Evolutionary conservation across 92 coral and sea anemone species (phyloP).

Genomic region (Chrysogorgia sp.): DNA sequence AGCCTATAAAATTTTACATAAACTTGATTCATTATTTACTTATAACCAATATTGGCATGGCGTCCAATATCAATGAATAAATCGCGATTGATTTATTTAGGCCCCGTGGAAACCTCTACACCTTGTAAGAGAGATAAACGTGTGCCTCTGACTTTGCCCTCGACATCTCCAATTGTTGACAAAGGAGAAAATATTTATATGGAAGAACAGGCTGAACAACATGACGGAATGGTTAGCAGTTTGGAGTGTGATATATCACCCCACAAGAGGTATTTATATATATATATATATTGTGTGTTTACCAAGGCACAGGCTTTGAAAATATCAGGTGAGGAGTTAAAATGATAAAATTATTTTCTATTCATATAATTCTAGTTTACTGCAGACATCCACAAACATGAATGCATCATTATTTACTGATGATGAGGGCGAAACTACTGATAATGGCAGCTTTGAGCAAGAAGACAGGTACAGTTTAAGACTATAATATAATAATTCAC

Average conservation of each 20-base stretch:
- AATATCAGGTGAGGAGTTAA: not conserved
- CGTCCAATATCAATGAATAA: not conserved
- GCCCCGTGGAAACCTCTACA: constrained; percentile 2
- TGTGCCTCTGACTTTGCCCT: constrained; percentile 5
- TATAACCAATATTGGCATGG: not conserved
- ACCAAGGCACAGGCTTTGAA: not conserved
- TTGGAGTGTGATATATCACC: constrained; percentile 19
- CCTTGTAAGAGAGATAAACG: not conserved
- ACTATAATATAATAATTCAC: too few relatives aligned
- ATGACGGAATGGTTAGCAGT: constrained; percentile 7
- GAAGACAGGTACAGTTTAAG: too few relatives aligned
- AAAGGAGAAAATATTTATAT: constrained; percentile 1
- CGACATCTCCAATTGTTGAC: constrained; percentile 13
- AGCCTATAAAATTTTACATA: constrained; percentile 1
- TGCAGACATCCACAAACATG: too few relatives aligned
- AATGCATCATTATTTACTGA: too few relatives aligned
- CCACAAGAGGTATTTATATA: constrained; percentile 6
- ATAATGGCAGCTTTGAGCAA: too few relatives aligned
- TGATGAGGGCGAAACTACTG: too few relatives aligned
- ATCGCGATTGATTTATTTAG: constrained; percentile 9
- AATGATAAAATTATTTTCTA: constrained; percentile 11
- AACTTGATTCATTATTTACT: not conserved
- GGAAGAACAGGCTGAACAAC: constrained; percentile 13
- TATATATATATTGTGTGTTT: not conserved
- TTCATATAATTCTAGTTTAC: constrained; percentile 10